Base-by-base conservation (phyloP, 2,888 invertebrate genomes). In the Magallana nippona region DNA sequence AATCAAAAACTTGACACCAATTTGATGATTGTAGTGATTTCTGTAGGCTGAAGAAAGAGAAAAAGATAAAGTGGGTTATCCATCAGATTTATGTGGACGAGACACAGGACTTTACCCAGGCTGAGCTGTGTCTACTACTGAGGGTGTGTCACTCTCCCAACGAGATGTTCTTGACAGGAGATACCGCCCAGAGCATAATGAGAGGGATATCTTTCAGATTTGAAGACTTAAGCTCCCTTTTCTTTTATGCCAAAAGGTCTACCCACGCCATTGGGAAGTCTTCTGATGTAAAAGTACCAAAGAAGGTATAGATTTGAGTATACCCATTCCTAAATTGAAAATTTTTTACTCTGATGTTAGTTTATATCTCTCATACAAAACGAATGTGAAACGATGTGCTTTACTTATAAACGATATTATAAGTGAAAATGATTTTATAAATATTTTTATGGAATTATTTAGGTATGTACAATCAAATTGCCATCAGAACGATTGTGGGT, bases 141-240 rank as follows among this genome's bases (percentile, higher is more conserved):
- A 82, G 89, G 11, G 80, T 91, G 17, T 90, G 90, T 81, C 89
- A 91, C 83, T 90, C 91, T 77, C 93, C 93, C 22, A 92, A 92
- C 84, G 86, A 90, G 57, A 91, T 92, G 90, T 92, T 93, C 83
- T 86, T 93, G 60, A 92, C 93, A 15, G 93, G 90, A 71, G 90
- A 92, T 88, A 90, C 93, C 17, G 93, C 93, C 1, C 93, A 93
- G 86, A 91, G 91, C 82, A 92, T 93, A 80, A 92, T 92, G 93
- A 82, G 92, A 11, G 93, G 93, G 11, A 90, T 92, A 19, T 87
- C 92, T 0, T 93, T 93, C 87, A 88, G 92, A 19, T 93, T 93
- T 84, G 88, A 88, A 83, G 93, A 93, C 81, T 88, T 93, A 10
- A 88, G 87, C 13, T 89, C 91, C 0, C 87, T 93, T n/a, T 92